These are phyloP conservation scores for Oceanodroma tethys DNA, from an alignment of 2,113 vertebrate species.

Conservation along the genomic window DNA sequence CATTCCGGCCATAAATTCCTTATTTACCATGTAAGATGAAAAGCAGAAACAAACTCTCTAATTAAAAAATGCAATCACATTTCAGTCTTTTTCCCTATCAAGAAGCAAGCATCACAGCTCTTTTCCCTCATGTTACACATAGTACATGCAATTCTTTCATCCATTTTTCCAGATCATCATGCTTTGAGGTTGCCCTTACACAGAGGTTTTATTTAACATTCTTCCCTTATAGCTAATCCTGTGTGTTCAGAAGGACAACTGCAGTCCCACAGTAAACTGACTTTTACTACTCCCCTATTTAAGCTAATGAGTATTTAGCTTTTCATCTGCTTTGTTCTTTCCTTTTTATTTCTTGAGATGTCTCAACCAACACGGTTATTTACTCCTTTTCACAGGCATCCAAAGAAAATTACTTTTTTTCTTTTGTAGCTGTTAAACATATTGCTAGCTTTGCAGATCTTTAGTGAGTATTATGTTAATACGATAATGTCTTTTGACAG, in stretches of 20 bases:
- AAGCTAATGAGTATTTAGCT: background rate
- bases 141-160: background rate
- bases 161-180: background rate
- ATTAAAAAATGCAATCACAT: background rate
- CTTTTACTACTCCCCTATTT: background rate
- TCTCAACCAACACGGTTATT: background rate
- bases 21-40: background rate
- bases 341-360: background rate
- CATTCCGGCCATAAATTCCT: background rate
- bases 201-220: background rate
- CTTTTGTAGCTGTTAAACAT: background rate
- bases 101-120: background rate
- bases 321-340: background rate
- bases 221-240: background rate
- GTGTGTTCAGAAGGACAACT: background rate
- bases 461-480: background rate
- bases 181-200: background rate
- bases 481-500: background rate
- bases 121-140: background rate
- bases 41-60: background rate
- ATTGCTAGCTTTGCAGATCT: background rate
- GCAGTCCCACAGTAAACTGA: background rate
- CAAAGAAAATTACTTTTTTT: background rate
- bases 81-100: background rate
- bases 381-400: background rate